Percentiles rank a stretch among this genome's conserved stretches.
Conservation (phyloP, 37 sponge, comb jelly and placozoan genomes). For the Beroe forskalii region DNA sequence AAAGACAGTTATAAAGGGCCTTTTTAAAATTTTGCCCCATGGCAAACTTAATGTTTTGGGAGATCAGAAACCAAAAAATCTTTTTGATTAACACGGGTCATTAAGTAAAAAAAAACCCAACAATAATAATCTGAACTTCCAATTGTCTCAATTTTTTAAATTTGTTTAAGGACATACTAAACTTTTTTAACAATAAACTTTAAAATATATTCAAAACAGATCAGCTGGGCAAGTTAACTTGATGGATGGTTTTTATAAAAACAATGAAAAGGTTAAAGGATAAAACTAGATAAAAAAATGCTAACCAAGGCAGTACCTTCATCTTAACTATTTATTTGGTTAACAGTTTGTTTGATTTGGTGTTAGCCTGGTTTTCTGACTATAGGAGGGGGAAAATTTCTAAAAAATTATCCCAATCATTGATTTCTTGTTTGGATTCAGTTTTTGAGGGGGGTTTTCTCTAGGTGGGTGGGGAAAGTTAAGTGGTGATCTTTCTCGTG, state of each 20-base stretch:
- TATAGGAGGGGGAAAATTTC: slow-evolving; percentile 23
- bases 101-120: too few relatives aligned
- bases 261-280: slow-evolving; percentile 37
- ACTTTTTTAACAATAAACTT: slow-evolving; percentile 22
- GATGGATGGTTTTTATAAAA: background rate
- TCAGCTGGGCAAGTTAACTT: slow-evolving; percentile 30
- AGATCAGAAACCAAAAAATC: too few relatives aligned
- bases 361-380: slow-evolving; percentile 51
- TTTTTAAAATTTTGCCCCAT: too few relatives aligned
- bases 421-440: slow-evolving; percentile 39
- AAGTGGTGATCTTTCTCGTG: background rate
- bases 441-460: background rate
- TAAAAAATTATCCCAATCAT: slow-evolving; percentile 6
- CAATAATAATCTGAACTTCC: slow-evolving; percentile 38
- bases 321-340: background rate
- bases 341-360: slow-evolving; percentile 11
- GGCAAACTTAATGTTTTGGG: too few relatives aligned
- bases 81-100: too few relatives aligned
- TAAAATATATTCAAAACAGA: slow-evolving; percentile 34
- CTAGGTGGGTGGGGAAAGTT: background rate
- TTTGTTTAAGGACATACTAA: background rate
- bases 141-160: background rate
- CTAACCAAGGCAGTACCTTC: background rate
- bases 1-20: too few relatives aligned
- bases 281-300: slow-evolving; percentile 55